phyloP scores from a whole-genome alignment of 2,797 vertebrate species.

The Dermochelys coriacea region DNA sequence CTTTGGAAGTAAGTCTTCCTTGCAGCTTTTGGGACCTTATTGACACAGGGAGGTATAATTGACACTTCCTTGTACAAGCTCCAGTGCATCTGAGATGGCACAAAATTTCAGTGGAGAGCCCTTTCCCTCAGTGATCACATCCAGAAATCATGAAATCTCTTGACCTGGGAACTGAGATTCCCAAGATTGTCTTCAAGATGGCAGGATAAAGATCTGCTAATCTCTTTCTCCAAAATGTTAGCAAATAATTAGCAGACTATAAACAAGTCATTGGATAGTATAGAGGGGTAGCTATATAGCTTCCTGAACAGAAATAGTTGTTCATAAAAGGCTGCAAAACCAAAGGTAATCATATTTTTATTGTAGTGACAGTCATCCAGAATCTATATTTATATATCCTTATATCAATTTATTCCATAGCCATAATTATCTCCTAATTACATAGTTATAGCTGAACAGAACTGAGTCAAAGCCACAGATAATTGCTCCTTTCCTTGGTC shows the following conservation, averaged over 20 bases:
- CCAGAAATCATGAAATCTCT: background rate
- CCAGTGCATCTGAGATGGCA: background rate
- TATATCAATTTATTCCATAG: constrained; percentile 29
- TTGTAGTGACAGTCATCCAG: background rate
- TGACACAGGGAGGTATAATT: background rate
- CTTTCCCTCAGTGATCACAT: background rate
- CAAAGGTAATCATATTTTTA: constrained; percentile 20
- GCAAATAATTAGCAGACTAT: background rate
- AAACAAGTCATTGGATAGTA: background rate
- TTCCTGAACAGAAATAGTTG: background rate
- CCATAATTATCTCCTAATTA: constrained; percentile 42
- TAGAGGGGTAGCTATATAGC: background rate
- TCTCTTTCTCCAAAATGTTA: background rate
- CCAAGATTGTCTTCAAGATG: background rate
- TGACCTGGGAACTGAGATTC: background rate
- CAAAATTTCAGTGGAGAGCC: background rate
- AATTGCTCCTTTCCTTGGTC: constrained; percentile 44
- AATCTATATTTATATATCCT: constrained; percentile 10
- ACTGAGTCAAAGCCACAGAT: background rate
- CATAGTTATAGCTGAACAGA: constrained; percentile 39
- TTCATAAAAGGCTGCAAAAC: constrained; percentile 11
- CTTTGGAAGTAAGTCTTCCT: background rate
- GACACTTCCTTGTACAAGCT: background rate
- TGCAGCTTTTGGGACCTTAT: background rate
- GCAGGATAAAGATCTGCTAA: background rate